These are phyloP conservation scores for Agrilus planipennis DNA, from an alignment of 1,140 invertebrate genomes.

Conservation along the genomic window DNA sequence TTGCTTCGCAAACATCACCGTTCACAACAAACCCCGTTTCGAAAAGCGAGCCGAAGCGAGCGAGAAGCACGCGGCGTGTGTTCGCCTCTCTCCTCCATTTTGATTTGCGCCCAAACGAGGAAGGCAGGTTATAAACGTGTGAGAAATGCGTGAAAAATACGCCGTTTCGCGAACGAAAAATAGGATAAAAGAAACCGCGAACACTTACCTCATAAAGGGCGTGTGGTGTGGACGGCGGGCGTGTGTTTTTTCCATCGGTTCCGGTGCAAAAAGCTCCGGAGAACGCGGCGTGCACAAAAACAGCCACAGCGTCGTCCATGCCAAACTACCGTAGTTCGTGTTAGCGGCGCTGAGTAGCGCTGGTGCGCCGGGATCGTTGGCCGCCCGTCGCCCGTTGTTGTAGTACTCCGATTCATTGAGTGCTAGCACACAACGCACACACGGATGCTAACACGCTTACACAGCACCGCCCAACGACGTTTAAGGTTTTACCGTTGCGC, in stretches of 20 bases:
- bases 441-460: conserved; percentile 26
- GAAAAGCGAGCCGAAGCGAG: too few relatives aligned
- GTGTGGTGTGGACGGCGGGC: too few relatives aligned
- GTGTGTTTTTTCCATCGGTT: too few relatives aligned
- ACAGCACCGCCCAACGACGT: conserved; percentile 22
- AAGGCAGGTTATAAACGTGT: too few relatives aligned
- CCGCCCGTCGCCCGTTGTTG: background rate
- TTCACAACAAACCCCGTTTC: too few relatives aligned
- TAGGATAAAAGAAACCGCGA: too few relatives aligned
- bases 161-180: too few relatives aligned
- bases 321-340: conserved; percentile 18
- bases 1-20: too few relatives aligned
- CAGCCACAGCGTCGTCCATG: conserved; percentile 16
- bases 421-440: conserved; percentile 16
- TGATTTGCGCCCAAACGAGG: conserved; percentile 25
- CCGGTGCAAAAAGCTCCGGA: too few relatives aligned
- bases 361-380: background rate
- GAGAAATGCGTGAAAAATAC: too few relatives aligned
- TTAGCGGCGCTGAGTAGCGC: conserved; percentile 14
- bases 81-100: conserved; percentile 32
- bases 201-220: too few relatives aligned
- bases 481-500: background rate
- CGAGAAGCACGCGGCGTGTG: too few relatives aligned
- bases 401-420: conserved; percentile 22
- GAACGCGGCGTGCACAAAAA: conserved; percentile 7